Evolutionary conservation across 2,113 vertebrate species (phyloP).

Genomic region (Benitochromis conjunctus): DNA sequence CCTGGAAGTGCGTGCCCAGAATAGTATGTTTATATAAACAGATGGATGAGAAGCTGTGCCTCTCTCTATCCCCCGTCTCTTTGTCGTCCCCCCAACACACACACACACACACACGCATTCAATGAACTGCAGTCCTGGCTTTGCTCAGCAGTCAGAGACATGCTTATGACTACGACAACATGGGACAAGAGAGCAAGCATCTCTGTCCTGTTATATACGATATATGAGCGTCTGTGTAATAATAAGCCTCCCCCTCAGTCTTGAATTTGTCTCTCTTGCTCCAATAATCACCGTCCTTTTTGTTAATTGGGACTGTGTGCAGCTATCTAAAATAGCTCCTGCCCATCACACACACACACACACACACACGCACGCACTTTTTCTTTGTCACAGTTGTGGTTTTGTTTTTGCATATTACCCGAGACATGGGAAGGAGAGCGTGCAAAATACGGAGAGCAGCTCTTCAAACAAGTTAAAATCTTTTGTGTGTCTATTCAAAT

Average conservation of each 20-base stretch:
- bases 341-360: neutral
- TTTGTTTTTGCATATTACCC: conserved; percentile 42
- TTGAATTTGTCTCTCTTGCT: neutral
- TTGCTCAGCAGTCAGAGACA: conserved; percentile 10
- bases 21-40: conserved; percentile 38
- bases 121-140: neutral
- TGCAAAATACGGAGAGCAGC: conserved; percentile 39
- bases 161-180: neutral
- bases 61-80: neutral
- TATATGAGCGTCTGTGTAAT: neutral
- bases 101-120: neutral
- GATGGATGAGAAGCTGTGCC: conserved; percentile 34
- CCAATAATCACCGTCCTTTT: neutral
- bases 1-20: conserved; percentile 33
- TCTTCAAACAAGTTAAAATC: conserved; percentile 52
- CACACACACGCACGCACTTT: neutral
- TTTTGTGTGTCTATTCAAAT: conserved; percentile 56
- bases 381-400: neutral
- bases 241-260: neutral
- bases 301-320: neutral
- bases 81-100: neutral
- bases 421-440: conserved; percentile 13
- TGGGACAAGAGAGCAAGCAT: neutral
- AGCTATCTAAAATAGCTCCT: neutral
- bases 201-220: neutral